A percentile compares a stretch with the other conserved stretches of the same genome.
Conservation (phyloP, 1,140 invertebrate genomes). For the Lepidurus apus region DNA sequence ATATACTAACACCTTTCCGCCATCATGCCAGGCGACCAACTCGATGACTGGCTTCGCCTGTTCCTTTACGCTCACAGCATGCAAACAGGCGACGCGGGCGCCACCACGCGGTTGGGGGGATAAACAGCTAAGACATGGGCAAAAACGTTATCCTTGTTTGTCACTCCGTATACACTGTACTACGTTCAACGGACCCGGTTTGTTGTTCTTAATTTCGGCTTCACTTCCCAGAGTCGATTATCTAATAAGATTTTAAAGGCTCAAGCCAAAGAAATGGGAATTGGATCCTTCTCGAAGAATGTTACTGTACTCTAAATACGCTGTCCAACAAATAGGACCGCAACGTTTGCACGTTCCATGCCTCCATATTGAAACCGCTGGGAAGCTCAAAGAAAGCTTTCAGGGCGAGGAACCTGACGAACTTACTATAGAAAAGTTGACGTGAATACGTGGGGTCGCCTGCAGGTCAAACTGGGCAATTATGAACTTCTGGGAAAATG, state of each 20-base stretch:
- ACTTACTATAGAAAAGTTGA: neutral
- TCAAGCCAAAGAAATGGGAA: too few species aligned
- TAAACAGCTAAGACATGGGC: neutral
- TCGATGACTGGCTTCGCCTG: neutral
- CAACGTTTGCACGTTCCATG: too few species aligned
- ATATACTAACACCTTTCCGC: constrained; percentile 5
- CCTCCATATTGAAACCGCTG: neutral
- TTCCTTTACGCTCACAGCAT: neutral
- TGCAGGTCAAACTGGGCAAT: neutral
- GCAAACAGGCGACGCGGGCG: neutral
- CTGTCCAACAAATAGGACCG: too few species aligned
- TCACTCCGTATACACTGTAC: neutral
- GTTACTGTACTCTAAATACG: too few species aligned
- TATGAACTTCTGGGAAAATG: neutral
- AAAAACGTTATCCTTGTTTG: neutral
- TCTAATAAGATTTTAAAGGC: too few species aligned
- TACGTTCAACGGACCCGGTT: too few species aligned
- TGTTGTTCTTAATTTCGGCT: too few species aligned
- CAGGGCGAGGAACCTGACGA: neutral
- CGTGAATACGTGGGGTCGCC: neutral
- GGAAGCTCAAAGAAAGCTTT: neutral
- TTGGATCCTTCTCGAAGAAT: too few species aligned
- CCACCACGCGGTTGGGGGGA: neutral
- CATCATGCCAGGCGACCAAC: constrained; percentile 15
- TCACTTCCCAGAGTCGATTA: too few species aligned